Evolutionary conservation across 2,888 invertebrate genomes (phyloP), one percentile per base, ranked within the genome.

Genomic region (Blera fallax): DNA sequence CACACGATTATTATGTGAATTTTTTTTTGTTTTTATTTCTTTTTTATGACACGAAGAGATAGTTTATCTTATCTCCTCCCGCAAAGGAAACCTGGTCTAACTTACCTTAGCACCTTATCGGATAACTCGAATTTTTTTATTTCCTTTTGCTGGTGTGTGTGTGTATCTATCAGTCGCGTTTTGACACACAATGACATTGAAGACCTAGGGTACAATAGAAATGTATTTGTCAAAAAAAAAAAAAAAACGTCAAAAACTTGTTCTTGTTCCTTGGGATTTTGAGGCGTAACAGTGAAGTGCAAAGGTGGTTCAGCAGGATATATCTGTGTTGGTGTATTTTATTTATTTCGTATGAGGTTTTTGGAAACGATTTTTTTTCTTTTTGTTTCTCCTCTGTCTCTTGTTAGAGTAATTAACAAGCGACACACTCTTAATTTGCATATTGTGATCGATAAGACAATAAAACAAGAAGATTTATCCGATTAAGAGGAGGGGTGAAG

Each of bases 1-100:
- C 85, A 85, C 85, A 85, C 85, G 85, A 85, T 85, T 85, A 81
- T 85, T 81, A 81, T 77, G 76, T 77, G 81, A 56, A 85, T 85
- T 85, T 76, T 64, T 80, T 85, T 80, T 85, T 76, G 70, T 80
- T 85, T 80, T 80, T 72, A 65, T 74, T 70, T 76, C 52, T 16
- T 65, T 73, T 83, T 60, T 78, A 73, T 78, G 78, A 83, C 80
- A 70, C 67, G 60, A 54, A 43, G 32, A 67, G 37, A 77, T 72
- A 85, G 76, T 72, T 85, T 85, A 85, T 85, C 85, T 85, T 81
- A 81, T 85, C 81, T 48, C 45, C 69, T 69, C 40, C 65, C 56
- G 64, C 50, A 52, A 65, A 18, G 37, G 48, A 45, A 60, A 43
- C 27, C 34, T 50, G 60, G 37, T 14, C 43, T 32, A 7, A 50